Evolutionary conservation across 1,140 invertebrate genomes (phyloP), one percentile per base, ranked within the genome.

Genomic region (Drosophila repletoides): DNA sequence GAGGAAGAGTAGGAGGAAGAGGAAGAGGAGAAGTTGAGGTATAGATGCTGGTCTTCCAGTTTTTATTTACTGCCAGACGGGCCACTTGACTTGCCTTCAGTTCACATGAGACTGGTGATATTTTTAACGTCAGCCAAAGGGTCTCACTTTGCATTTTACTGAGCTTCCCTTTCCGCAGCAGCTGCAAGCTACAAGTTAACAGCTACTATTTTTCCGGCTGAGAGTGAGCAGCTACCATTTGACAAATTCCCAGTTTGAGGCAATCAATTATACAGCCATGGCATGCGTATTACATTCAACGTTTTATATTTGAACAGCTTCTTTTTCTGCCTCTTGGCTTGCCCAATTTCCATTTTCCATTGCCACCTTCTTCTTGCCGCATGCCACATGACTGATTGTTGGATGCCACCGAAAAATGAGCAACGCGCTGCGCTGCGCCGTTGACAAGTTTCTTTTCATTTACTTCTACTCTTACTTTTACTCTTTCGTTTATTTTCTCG

Each of bases 231-330:
- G 53, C 55, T 36, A 22, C 15, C 33, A 17, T 43, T 12, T 29
- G 24, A 14, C 24, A 36, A 33, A 21, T 52, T 33, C 49, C 33
- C n/a, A n/a, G 17, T 34, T 51, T 6, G 6, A 58, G 68, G 73
- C 72, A 76, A 83, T 81, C 77, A 81, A 81, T 81, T 81, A 83
- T 83, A 64, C 68, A 69, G 68, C 61, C 73, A 59, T 65, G 36
- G 53, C 72, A 61, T 56, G 56, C 72, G 66, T 52, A 67, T 63
- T 76, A 68, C 75, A 72, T 68, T 72, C 63, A 68, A 53, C 72
- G 51, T 80, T 81, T 81, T 61, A 58, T 36, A 59, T 59, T 49
- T 59, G 56, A 5, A 2, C n/a, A 9, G 31, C 74, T 64, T 52
- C 21, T 3, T 24, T 40, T 53, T 28, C 28, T 33, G 1, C 7